Evolutionary conservation across 2,113 vertebrate genomes (phyloP).

Genomic region (Leucosticte australis): DNA sequence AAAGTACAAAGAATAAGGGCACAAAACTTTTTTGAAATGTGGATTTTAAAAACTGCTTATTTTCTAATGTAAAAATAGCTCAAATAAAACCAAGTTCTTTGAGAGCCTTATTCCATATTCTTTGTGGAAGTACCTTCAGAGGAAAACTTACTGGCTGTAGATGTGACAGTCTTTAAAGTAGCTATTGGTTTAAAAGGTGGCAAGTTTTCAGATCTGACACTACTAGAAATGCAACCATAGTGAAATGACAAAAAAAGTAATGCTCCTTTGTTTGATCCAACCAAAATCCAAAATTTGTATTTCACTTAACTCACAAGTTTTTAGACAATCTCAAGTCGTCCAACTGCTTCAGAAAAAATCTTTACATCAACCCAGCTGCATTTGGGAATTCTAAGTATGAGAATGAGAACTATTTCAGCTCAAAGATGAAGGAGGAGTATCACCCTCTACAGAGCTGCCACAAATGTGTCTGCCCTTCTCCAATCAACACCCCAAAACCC

Average conservation of each 20-base stretch:
- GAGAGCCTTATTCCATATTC: background rate
- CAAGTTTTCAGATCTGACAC: background rate
- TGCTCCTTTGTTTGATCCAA: background rate
- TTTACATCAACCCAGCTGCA: background rate
- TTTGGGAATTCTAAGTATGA: background rate
- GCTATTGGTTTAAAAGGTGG: background rate
- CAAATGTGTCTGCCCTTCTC: background rate
- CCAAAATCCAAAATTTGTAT: background rate
- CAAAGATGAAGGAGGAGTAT: background rate
- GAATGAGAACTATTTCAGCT: background rate
- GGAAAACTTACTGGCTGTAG: background rate
- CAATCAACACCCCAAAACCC: background rate
- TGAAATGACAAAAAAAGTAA: background rate
- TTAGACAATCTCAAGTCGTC: background rate
- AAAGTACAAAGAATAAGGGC: background rate
- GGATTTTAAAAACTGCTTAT: background rate
- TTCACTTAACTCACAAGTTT: background rate
- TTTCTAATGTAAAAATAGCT: background rate
- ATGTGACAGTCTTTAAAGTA: background rate
- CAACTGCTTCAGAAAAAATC: background rate
- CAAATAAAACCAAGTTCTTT: background rate
- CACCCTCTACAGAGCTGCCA: background rate
- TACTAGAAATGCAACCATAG: background rate
- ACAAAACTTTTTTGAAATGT: background rate
- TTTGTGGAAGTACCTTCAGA: background rate